These are phyloP conservation scores for Polypterus senegalus DNA, from an alignment of 2,113 vertebrate species.

Conservation along the genomic window DNA sequence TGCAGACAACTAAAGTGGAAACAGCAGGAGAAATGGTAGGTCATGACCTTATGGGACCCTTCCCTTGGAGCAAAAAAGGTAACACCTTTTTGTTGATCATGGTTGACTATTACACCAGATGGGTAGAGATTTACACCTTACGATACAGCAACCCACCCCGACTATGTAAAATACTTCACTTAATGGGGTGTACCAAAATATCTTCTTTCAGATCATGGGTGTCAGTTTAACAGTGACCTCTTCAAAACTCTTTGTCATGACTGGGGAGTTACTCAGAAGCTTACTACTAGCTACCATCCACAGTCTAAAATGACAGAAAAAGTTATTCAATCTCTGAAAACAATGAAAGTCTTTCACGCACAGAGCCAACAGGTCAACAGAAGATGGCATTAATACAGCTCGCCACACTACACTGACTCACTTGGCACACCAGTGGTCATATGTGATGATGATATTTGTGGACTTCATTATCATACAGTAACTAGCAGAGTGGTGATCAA, in stretches of 20 bases:
- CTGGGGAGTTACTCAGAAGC: not conserved
- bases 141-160: not conserved
- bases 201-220: not conserved
- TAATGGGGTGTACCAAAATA: not conserved
- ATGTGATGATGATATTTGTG: too few species aligned
- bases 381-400: too few species aligned
- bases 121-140: not conserved
- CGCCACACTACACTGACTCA: too few species aligned
- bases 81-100: not conserved
- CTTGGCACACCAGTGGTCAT: too few species aligned
- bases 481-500: too few species aligned
- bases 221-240: not conserved
- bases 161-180: not conserved
- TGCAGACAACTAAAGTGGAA: not conserved
- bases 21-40: not conserved
- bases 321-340: not conserved
- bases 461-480: too few species aligned
- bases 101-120: not conserved
- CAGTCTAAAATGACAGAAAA: not conserved
- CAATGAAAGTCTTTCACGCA: not conserved
- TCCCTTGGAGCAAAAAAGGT: not conserved
- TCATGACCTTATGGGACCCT: not conserved
- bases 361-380: not conserved
- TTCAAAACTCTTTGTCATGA: not conserved
- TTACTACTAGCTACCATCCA: not conserved